Base-by-base conservation (phyloP, 2,113 vertebrate species). In the Recurvirostra avosetta region DNA sequence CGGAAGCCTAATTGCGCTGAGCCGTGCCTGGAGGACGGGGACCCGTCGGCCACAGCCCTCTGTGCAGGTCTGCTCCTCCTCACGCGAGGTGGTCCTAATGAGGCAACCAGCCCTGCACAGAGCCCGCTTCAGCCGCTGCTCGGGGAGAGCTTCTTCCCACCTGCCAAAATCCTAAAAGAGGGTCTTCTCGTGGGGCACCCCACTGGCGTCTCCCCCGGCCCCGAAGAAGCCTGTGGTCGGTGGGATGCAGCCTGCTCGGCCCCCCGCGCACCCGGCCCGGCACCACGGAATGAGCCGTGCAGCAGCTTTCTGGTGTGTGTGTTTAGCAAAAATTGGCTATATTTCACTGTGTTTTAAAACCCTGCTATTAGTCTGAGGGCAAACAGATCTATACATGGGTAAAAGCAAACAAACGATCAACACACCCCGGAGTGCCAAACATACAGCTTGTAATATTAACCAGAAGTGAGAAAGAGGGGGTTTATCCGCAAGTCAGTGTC, bases 221-320 rank as follows among this genome's bases (percentile, higher is more conserved):
- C 43, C 11, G 2, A 15, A 58, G 34, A 12, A 50, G 11, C 30
- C 49, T 1, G 0, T 4, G 26, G 29, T 20, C 15, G 5, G 1
- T 23, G 32, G 55, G 49, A 41, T 15, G 23, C 17, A 52, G 36
- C 45, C 52, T 29, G 14, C 83, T 26, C 56, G 40, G 56, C 40
- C 41, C 53, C 36, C 22, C 1, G 1, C 8, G 8, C 7, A 2
- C 30, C 66, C 4, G 3, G 10, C 56, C 14, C 19, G 3, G 18
- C 15, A 10, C 36, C 40, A 3, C 1, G 7, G 45, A 10, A 22
- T 9, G 21, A 45, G 20, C 61, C 5, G 7, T 2, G 22, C 38
- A 34, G 45, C 1, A 2, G 18, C 30, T 22, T 6, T 32, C 26
- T 10, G 23, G 23, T 30, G 18, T 7, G 23, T 21, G 21, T 3